Evolutionary conservation across 2,888 invertebrate genomes (phyloP).

Genomic region (Oligia strigilis): DNA sequence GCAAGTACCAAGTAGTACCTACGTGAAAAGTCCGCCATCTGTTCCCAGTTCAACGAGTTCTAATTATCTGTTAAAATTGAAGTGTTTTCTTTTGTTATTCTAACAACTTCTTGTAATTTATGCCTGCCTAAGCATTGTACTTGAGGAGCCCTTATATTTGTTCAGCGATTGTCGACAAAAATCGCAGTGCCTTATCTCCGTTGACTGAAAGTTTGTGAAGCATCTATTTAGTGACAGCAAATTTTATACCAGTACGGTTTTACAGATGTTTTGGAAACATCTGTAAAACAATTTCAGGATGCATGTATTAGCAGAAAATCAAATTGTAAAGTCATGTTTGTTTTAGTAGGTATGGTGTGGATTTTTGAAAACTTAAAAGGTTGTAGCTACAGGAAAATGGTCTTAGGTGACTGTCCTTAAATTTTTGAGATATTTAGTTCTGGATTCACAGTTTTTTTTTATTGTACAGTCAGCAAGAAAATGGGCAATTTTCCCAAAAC

Average conservation of each 20-base stretch:
- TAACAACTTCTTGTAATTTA: conserved; percentile 10
- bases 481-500: too few relatives aligned
- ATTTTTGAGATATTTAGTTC: background rate
- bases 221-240: background rate
- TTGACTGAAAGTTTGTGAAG: background rate
- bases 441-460: too few relatives aligned
- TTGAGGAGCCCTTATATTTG: conserved; percentile 12
- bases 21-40: too few relatives aligned
- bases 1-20: too few relatives aligned
- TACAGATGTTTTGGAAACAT: too few relatives aligned
- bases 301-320: too few relatives aligned
- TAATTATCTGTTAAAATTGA: conserved; percentile 32
- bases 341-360: background rate
- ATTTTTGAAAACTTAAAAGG: too few relatives aligned
- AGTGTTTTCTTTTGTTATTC: conserved; percentile 34
- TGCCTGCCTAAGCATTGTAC: conserved; percentile 18
- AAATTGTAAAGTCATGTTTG: background rate
- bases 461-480: too few relatives aligned
- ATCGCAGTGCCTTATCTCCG: background rate
- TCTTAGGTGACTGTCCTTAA: too few relatives aligned
- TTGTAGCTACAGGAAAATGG: too few relatives aligned
- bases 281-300: too few relatives aligned
- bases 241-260: too few relatives aligned
- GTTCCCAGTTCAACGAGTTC: conserved; percentile 11
- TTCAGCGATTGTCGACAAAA: background rate